Conservation (phyloP, 2,113 vertebrate genomes). For the Tragelaphus imberbis region DNA sequence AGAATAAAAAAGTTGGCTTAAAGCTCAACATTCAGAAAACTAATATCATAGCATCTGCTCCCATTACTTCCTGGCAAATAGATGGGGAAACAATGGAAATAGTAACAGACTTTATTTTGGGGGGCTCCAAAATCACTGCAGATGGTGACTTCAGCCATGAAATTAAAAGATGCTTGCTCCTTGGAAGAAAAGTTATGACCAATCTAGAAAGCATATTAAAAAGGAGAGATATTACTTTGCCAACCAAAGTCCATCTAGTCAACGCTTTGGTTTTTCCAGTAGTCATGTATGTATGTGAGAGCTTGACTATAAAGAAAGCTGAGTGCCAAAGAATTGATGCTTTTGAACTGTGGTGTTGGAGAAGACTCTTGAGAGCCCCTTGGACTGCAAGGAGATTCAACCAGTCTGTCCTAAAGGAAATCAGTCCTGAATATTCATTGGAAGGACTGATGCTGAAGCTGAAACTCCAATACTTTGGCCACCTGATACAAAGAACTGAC, state of each 20-base stretch:
- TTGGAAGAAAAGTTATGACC: neutral
- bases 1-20: neutral
- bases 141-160: neutral
- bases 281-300: neutral
- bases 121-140: neutral
- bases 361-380: neutral
- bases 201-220: neutral
- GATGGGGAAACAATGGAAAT: neutral
- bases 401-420: neutral
- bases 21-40: neutral
- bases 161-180: rapidly evolving
- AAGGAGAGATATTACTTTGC: neutral
- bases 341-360: neutral
- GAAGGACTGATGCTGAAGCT: neutral
- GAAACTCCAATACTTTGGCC: neutral
- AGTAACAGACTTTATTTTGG: neutral
- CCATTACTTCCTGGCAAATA: neutral
- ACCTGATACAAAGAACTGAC: neutral
- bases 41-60: neutral
- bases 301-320: neutral
- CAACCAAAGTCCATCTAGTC: neutral
- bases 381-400: neutral
- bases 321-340: neutral
- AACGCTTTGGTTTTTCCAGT: neutral
- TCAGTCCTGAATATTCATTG: neutral